Conservation (phyloP, 2,888 invertebrate species). For the Drosophila monieri region DNA sequence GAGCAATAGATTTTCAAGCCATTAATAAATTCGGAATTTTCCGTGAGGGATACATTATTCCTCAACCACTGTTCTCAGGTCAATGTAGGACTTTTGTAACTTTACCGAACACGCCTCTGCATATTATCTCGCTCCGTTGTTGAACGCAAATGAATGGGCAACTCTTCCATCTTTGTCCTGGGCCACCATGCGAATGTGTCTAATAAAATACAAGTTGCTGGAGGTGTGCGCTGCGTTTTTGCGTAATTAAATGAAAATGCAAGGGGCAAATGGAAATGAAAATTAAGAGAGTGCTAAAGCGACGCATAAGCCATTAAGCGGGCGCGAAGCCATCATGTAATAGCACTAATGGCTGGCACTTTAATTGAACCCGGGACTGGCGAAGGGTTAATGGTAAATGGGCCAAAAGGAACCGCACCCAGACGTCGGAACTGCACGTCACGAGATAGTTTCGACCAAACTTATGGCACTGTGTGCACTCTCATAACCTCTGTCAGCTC, state of each 20-base stretch:
- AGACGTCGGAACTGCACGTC: constrained; percentile 15
- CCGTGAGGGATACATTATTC: not conserved
- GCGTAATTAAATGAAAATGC: constrained; percentile 70
- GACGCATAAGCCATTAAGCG: constrained; percentile 63
- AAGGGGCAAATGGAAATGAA: constrained; percentile 28
- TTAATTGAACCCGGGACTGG: constrained; percentile 59
- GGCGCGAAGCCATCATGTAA: constrained; percentile 43
- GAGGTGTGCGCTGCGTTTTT: constrained; percentile 51
- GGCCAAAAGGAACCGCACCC: constrained; percentile 50
- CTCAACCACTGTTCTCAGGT: constrained; percentile 14
- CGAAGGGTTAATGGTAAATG: constrained; percentile 16
- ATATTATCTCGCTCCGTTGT: constrained; percentile 28
- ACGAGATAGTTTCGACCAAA: constrained; percentile 22
- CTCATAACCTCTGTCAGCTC: constrained; percentile 74
- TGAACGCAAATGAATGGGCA: constrained; percentile 34
- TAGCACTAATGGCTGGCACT: constrained; percentile 66
- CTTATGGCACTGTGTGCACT: constrained; percentile 41
- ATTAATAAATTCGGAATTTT: not conserved
- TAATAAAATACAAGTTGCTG: constrained; percentile 62
- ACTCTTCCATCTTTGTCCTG: constrained; percentile 41
- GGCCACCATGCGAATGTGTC: constrained; percentile 51
- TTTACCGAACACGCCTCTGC: constrained; percentile 29
- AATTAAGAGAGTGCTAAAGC: constrained; percentile 59
- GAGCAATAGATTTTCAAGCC: not conserved
- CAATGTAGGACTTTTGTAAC: constrained; percentile 40